Evolutionary conservation across 2,797 vertebrate genomes (phyloP), one percentile per base, ranked within the genome.

Genomic region (Hippoglossus hippoglossus): DNA sequence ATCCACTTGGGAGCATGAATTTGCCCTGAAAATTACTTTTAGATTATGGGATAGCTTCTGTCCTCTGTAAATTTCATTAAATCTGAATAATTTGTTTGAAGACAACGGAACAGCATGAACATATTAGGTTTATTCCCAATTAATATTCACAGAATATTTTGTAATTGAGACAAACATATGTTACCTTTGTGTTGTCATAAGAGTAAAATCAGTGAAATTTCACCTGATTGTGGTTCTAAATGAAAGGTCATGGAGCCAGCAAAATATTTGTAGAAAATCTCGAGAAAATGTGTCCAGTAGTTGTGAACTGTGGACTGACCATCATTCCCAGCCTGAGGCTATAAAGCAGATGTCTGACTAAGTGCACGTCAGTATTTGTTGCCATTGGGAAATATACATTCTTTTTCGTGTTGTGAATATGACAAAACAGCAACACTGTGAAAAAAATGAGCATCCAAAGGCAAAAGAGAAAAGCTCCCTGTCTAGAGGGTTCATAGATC

Each of bases 401-500:
- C 3, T 47, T n/a, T 47, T 19, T 34, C 9, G 9, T 34, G 1
- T 34, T 2, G 34, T 34, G 3, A 12, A 36, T 36, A 36, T 49
- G 46, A 19, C 18, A 49, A 49, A n/a, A 49, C 46, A 62, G 22
- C 12, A 49, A 34, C 55, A 11, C 52, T 4, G 41, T 11, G 34
- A 36, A 36, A 36, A 56, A 21, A 50, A 54, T 15, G 9, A 58
- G 13, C 15, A 34, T 59, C 56, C 34, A 70, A 12, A 18, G 26
- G 56, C 25, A 22, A 51, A 21, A 59, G 24, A 50, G 34, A 5
- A 71, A 67, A 50, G 12, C 28, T 56, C n/a, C 34, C 19, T 26
- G 49, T 57, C 21, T 36, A 16, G 21, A 24, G 28, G 51, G 21
- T 53, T 63, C 5, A 63, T 72, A 50, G 18, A 75, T 78, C 61